Evolutionary conservation across 1,140 invertebrate genomes (phyloP), one percentile per base, ranked within the genome.

Genomic region (Euwallacea similis): DNA sequence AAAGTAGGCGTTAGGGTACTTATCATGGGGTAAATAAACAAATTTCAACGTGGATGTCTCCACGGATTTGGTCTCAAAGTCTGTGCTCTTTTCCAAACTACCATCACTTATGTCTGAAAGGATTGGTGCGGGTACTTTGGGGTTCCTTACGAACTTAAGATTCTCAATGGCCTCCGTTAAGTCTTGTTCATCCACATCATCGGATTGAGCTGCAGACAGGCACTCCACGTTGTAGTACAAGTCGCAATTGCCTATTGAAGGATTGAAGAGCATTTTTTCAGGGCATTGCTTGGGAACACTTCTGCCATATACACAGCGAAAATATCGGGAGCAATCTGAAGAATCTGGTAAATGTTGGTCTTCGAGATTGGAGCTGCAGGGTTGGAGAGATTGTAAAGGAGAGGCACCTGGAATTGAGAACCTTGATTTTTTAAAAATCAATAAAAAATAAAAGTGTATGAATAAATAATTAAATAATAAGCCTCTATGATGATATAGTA

Each of bases 1-100:
- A 78, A 84, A 88, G 79, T 85, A 90, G 42, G 83, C 78, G 0
- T 76, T 74, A 70, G 87, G 88, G 63, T 86, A 79, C 0, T 73
- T 78, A 46, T 84, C 83, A 63, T 88, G 83, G 0, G 86, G 83
- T 9, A 53, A 42, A 61, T 68, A 67, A 3, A 67, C 63, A 42
- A 71, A 70, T 21, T 55, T 65, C 6, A 13, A 11, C 3, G 58
- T 66, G 63, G 56, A 46, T 21, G 63, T 62, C 33, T 62, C 13
- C 44, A 42, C 50, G 43, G 15, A 11, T 46, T 43, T n/a, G 11
- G 15, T 53, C 56, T 56, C 33, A 44, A 43, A 50, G 2, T 13
- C 46, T 10, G 46, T 50, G 13, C 9, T 50, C 9, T 10, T 13
- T 50, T 50, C 9, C 2, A 11, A 10, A 11, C 6, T 13, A 50